Evolutionary conservation across 2,888 invertebrate species (phyloP).

Genomic region (Catocala fraxini): DNA sequence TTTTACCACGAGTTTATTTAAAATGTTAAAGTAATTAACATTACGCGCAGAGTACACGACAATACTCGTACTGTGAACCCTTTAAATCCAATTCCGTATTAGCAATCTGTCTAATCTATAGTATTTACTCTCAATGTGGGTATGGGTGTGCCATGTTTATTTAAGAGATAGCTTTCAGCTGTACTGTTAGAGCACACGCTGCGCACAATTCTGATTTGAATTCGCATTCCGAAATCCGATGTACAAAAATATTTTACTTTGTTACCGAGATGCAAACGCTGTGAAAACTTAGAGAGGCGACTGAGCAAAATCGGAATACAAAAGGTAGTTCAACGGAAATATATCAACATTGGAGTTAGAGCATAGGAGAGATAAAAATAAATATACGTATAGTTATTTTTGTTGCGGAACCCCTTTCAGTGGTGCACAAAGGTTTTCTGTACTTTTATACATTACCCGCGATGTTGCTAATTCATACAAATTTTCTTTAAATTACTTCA

Average conservation of each 20-base stretch:
- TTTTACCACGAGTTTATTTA: too few relatives aligned
- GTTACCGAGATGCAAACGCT: neutral
- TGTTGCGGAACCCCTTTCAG: slow-evolving; percentile 2
- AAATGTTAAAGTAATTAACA: too few relatives aligned
- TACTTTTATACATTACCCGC: neutral
- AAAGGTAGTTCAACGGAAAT: slow-evolving; percentile 21
- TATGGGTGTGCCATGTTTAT: neutral
- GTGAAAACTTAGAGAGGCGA: neutral
- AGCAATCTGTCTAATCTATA: neutral
- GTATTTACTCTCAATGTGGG: neutral
- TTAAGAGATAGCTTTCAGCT: neutral
- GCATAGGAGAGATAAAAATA: slow-evolving; percentile 18
- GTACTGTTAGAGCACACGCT: neutral
- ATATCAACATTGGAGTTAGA: slow-evolving; percentile 20
- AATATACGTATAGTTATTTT: slow-evolving; percentile 15
- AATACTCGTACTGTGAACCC: too few relatives aligned
- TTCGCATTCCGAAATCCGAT: slow-evolving; percentile 5
- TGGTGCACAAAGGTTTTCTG: slow-evolving; percentile 10
- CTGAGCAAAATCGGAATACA: slow-evolving; percentile 20
- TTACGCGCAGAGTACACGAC: too few relatives aligned
- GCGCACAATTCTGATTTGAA: neutral
- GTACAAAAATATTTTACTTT: slow-evolving; percentile 5
- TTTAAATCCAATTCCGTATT: too few relatives aligned
- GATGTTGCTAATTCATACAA: neutral
- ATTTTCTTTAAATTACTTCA: neutral